Evolutionary conservation across 2,797 vertebrate genomes (phyloP), one percentile per base, ranked within the genome.

Genomic region (Chrysocyon brachyurus): DNA sequence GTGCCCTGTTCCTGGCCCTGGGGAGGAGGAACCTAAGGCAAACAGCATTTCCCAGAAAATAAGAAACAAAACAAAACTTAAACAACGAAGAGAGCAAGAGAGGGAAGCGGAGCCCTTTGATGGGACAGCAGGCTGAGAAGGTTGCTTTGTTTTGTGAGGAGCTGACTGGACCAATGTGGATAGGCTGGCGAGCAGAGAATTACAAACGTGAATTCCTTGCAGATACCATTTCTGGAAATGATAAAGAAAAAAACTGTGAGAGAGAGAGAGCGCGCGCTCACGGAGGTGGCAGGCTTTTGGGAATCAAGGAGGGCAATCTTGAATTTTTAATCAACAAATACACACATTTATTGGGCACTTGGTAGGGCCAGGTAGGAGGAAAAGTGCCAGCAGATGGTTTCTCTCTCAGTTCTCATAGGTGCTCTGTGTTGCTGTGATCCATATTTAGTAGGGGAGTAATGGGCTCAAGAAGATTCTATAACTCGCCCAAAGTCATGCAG

Each of bases 41-140:
- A 73, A 89, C 17, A 46, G 5, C 36, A 61, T 72, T 97, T 97
- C 94, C 85, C 72, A 89, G 87, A 95, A 95, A 93, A 73, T 15
- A 63, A 81, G 85, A 61, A 83, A 73, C 31, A 63, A 84, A 92
- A 81, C 17, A 33, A 15, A 82, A 70, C 22, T 82, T 87, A 77
- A 36, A 3, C 9, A 40, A 63, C 1, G 10, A 93, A 64, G 33
- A 77, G 46, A 75, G 63, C 46, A 31, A 36, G 59, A 79, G 84
- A 28, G 40, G 49, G 52, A 11, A 0, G 10, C 24, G 8, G 6
- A 6, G 21, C 19, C 46, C 56, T 92, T 19, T 31, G 54, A 49
- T 16, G 3, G 1, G 5, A 16, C 11, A 31, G 40, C 57, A 68
- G 85, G 24, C 77, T 70, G 82, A 6, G 15, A 78, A 17, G 22